Conservation (phyloP, 2,797 vertebrate species). For the Myotis planiceps region DNA sequence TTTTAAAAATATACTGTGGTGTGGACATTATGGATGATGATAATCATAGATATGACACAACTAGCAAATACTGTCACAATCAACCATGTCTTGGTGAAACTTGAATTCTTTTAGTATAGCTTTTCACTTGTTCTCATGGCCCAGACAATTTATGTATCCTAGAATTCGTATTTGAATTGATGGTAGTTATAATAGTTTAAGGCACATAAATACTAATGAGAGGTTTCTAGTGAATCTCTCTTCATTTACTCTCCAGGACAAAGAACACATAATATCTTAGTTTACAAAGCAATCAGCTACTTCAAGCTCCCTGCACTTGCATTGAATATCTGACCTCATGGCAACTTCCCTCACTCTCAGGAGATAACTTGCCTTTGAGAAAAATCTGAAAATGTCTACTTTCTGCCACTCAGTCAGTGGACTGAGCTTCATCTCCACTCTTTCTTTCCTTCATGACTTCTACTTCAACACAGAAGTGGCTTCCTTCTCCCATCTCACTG, state of each 20-base stretch:
- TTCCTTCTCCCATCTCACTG: neutral
- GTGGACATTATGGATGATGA: neutral
- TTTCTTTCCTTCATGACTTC: neutral
- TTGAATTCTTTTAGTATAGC: neutral
- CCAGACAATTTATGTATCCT: neutral
- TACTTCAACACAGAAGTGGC: neutral
- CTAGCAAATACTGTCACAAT: neutral
- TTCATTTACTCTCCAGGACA: neutral
- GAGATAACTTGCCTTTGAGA: neutral
- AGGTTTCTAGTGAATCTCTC: neutral
- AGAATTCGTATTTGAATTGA: neutral
- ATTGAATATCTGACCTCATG: neutral
- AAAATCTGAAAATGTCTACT: neutral
- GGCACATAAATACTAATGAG: neutral
- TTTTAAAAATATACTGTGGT: neutral
- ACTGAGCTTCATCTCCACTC: accelerated
- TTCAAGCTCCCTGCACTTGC: neutral
- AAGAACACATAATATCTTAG: neutral
- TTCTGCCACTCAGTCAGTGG: neutral
- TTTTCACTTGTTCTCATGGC: neutral
- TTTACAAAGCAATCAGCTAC: neutral
- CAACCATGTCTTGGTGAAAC: neutral
- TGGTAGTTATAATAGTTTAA: neutral
- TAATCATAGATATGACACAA: neutral
- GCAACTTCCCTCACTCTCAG: neutral